Evolutionary conservation across 2,888 invertebrate species (phyloP).

Genomic region (Dendrolimus houi): DNA sequence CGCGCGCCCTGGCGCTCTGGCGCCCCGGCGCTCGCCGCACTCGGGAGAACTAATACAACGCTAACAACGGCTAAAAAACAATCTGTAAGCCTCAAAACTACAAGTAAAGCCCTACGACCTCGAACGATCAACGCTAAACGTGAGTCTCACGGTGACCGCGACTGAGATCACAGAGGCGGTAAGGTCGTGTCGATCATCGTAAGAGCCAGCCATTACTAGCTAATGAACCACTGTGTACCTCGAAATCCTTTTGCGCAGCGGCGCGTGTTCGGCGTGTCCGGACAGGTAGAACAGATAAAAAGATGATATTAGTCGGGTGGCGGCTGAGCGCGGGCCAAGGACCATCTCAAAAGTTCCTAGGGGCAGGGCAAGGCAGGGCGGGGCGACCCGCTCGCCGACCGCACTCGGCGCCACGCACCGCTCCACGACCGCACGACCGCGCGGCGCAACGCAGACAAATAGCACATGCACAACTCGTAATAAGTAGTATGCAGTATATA

Average conservation of each 20-base stretch:
- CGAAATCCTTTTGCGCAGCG: conserved; percentile 88
- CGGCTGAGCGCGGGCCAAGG: conserved; percentile 80
- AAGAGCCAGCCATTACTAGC: conserved; percentile 71
- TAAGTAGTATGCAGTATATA: conserved; percentile 17
- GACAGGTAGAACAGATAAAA: conserved; percentile 83
- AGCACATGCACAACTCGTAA: conserved; percentile 61
- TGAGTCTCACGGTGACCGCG: conserved; percentile 55
- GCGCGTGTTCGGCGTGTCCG: conserved; percentile 81
- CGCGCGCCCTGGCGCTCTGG: conserved; percentile 47
- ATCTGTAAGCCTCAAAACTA: conserved; percentile 77
- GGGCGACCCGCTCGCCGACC: conserved; percentile 20
- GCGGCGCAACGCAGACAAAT: conserved; percentile 45
- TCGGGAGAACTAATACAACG: conserved; percentile 73
- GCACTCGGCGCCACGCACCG: conserved; percentile 14
- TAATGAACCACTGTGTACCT: conserved; percentile 82
- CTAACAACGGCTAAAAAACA: conserved; percentile 76
- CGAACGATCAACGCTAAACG: conserved; percentile 66
- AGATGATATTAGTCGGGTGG: conserved; percentile 79
- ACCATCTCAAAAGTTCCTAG: conserved; percentile 94
- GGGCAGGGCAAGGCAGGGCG: conserved; percentile 32
- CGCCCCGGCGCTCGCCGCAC: conserved; percentile 71
- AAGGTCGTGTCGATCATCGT: conserved; percentile 62
- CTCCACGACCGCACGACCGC: conserved; percentile 15
- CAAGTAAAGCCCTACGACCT: conserved; percentile 76
- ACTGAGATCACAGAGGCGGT: conserved; percentile 50